A percentile compares a stretch with the other conserved stretches of the same genome.
Conservation (phyloP, 2,797 vertebrate species). For the Brachyalestes nurse region DNA sequence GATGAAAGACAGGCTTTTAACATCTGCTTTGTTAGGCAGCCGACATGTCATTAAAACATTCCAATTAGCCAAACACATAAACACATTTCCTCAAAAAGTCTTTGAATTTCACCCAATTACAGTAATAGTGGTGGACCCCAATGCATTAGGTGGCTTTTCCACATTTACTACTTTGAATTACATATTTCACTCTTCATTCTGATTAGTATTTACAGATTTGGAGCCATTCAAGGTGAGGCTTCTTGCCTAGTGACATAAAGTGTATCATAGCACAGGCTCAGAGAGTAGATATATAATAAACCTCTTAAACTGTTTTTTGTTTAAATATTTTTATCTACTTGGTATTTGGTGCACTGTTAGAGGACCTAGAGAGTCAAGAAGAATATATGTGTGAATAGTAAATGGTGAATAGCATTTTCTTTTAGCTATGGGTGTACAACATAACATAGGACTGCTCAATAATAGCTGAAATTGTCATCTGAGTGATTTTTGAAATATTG, state of each 20-base stretch:
- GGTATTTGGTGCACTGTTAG: too few species aligned
- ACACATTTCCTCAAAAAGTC: slow-evolving; percentile 17
- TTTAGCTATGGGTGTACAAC: too few species aligned
- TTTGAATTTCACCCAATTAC: slow-evolving; percentile 22
- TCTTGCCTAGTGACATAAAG: not conserved
- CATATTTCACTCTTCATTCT: not conserved
- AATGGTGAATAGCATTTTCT: too few species aligned
- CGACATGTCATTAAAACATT: slow-evolving; percentile 8
- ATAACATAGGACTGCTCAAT: too few species aligned
- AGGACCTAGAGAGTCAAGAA: too few species aligned
- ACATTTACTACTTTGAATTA: not conserved
- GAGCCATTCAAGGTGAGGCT: not conserved
- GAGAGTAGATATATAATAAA: not conserved
- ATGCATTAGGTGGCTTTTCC: slow-evolving; percentile 17
- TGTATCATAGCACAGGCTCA: not conserved
- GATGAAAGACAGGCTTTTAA: slow-evolving; percentile 33
- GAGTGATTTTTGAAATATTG: too few species aligned
- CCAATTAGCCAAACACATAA: slow-evolving; percentile 32
- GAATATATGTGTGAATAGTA: too few species aligned
- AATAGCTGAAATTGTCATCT: too few species aligned
- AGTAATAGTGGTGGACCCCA: not conserved
- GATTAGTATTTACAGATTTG: not conserved
- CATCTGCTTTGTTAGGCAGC: slow-evolving; percentile 14
- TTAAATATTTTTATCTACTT: too few species aligned
- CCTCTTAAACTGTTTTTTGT: too few species aligned